Base-by-base conservation (phyloP, 1,140 invertebrate genomes). In the Microplitis demolitor region DNA sequence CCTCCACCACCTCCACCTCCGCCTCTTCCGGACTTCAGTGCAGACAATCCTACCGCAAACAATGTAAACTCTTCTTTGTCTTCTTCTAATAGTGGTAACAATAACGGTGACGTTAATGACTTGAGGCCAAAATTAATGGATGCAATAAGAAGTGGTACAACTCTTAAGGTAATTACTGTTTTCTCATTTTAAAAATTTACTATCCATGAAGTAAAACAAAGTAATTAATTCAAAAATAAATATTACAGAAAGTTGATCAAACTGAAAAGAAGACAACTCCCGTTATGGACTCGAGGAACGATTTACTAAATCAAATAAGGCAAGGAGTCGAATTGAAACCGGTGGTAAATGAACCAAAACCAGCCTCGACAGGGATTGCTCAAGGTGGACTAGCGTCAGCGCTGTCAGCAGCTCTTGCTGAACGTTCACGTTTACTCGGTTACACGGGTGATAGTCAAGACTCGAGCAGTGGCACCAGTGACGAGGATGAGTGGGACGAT, bases 301-400 rank as follows among this genome's bases (percentile, higher is more conserved):
- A 95, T 81, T 86, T 96, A 56, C 85, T 97, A 73, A 90, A 90
- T 79, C 91, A 95, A 81, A 97, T 97, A 77, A 88, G 93, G 75
- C 90, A 91, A 82, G 95, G 95, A 66, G 89, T 93, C 63, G 90
- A 92, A 73, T 85, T 98, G 50, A 93, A 92, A 83, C 89, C 92
- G 16, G 93, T 92, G 6, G 69, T 75, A 14, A 79, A 76, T 67
- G 79, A 83, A 61, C 77, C 78, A 53, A 83, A 80, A 67, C 66
- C 79, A 3, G 71, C 76, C 54, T 69, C 78, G n/a, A 74, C 76
- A 3, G 68, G 83, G 68, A 74, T 78, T 60, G 80, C 79, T 69
- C 83, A 87, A 72, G 89, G 89, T 76, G 92, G 93, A 51, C 87
- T 96, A 63, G 94, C 94, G n/a, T 92, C 91, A 51, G 94, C 94